Percentiles rank a stretch among this genome's conserved stretches.
Evolutionary conservation across 1,140 invertebrate species (phyloP).

Genomic region (Riptortus pedestris): DNA sequence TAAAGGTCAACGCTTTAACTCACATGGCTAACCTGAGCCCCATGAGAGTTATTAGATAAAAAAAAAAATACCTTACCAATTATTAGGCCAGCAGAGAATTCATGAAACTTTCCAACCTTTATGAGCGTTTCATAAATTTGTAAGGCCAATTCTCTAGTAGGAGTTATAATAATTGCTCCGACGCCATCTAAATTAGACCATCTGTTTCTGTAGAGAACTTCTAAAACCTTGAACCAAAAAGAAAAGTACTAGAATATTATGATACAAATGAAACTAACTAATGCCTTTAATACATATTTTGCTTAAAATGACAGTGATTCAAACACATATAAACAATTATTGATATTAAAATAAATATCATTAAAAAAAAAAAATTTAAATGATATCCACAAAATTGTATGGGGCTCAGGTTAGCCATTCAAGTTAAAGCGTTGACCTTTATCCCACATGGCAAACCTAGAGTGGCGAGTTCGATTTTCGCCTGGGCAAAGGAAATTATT

Average conservation of each 20-base stretch:
- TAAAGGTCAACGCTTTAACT: too few relatives aligned
- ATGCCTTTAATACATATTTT: too few relatives aligned
- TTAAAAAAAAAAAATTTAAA: too few relatives aligned
- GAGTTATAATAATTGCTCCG: conserved; percentile 91
- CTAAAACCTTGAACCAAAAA: conserved; percentile 47
- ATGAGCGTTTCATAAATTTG: conserved; percentile 92
- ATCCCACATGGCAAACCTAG: too few relatives aligned
- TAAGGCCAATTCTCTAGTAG: conserved; percentile 91
- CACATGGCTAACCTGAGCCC: too few relatives aligned
- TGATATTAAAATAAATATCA: too few relatives aligned
- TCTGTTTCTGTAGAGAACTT: conserved; percentile 68
- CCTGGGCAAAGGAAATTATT: too few relatives aligned
- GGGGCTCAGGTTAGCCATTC: too few relatives aligned
- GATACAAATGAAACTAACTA: conserved; percentile 16
- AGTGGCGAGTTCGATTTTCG: too few relatives aligned
- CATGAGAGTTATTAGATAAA: too few relatives aligned
- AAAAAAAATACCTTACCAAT: conserved; percentile 46
- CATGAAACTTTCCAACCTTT: conserved; percentile 63
- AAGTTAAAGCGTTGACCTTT: too few relatives aligned
- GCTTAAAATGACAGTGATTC: not conserved
- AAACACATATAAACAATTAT: not conserved
- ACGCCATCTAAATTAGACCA: conserved; percentile 85
- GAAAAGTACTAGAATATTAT: conserved; percentile 22
- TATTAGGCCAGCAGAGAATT: conserved; percentile 22
- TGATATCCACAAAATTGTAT: too few relatives aligned